Conservation (phyloP, 2,888 invertebrate genomes). For the Himalopsyche tibetana region DNA sequence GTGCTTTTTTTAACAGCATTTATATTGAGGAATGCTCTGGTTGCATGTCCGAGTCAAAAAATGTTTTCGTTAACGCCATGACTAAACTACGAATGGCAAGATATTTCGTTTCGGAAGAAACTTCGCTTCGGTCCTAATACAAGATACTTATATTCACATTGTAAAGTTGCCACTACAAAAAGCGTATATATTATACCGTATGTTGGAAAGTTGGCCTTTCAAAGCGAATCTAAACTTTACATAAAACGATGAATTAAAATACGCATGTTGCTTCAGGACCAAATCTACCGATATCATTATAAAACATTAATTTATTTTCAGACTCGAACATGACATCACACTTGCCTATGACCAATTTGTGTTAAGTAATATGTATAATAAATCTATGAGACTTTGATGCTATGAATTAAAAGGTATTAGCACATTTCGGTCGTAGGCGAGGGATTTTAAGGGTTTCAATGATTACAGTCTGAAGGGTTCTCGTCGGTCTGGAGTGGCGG, state of each 20-base stretch:
- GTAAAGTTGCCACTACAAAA: background rate
- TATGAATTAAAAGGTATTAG: background rate
- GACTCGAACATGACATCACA: slow-evolving; percentile 7
- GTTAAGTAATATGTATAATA: background rate
- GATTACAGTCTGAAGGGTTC: slow-evolving; percentile 86
- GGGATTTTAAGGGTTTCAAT: background rate
- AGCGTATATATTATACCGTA: background rate
- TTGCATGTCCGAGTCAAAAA: slow-evolving; percentile 28
- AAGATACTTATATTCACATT: background rate
- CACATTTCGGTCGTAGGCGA: background rate
- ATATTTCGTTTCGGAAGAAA: background rate
- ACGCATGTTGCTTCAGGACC: background rate
- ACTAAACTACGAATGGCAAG: slow-evolving; percentile 31
- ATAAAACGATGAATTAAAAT: background rate
- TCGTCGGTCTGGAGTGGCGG: slow-evolving; percentile 77
- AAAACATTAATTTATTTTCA: background rate
- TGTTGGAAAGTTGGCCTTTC: slow-evolving; percentile 18
- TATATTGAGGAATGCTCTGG: slow-evolving; percentile 24
- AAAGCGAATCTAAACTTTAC: background rate
- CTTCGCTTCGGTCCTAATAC: background rate
- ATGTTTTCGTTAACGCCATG: background rate
- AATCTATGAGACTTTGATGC: background rate
- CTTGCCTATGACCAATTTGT: background rate
- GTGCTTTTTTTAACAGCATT: slow-evolving; percentile 20
- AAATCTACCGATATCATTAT: background rate